These are phyloP conservation scores for Benthosema pterotum DNA, from an alignment of 2,797 vertebrate genomes.

Conservation along the genomic window DNA sequence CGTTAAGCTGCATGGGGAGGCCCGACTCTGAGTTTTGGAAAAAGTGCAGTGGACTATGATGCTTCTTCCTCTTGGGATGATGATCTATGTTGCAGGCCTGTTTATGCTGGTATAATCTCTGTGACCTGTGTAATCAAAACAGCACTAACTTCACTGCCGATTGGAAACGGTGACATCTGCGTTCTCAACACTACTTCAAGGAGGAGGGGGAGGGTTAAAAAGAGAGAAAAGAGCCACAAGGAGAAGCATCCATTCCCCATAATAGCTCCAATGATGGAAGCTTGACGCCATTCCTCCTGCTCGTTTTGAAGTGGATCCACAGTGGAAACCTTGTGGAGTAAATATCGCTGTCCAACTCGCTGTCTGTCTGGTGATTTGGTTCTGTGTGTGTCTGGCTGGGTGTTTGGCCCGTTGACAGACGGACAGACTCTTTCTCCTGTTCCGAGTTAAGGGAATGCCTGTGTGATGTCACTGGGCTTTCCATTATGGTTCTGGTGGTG, in stretches of 20 bases:
- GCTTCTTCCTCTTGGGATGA: slow-evolving; percentile 63
- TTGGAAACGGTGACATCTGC: slow-evolving; percentile 73
- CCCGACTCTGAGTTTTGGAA: slow-evolving; percentile 54
- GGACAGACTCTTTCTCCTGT: slow-evolving; percentile 32
- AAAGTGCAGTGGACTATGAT: too few species aligned
- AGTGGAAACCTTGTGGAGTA: slow-evolving; percentile 56
- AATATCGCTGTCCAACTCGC: slow-evolving; percentile 33
- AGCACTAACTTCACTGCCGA: slow-evolving; percentile 71
- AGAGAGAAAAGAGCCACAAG: slow-evolving; percentile 22
- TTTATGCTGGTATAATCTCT: slow-evolving; percentile 74
- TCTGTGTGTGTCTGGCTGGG: slow-evolving; percentile 34
- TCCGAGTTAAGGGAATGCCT: slow-evolving; percentile 33
- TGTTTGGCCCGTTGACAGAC: slow-evolving; percentile 48
- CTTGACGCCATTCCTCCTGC: slow-evolving; percentile 60
- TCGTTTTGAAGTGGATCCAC: slow-evolving; percentile 56
- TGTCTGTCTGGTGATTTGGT: slow-evolving; percentile 21
- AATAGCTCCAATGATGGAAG: slow-evolving; percentile 61
- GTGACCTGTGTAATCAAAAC: slow-evolving; percentile 68
- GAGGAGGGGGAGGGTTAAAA: slow-evolving; percentile 41
- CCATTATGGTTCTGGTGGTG: slow-evolving; percentile 41
- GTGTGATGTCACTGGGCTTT: slow-evolving; percentile 48
- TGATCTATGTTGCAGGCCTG: slow-evolving; percentile 64
- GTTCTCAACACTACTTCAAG: slow-evolving; percentile 53
- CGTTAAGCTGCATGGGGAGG: slow-evolving; percentile 64
- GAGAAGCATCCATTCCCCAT: slow-evolving; percentile 51